Evolutionary conservation across 2,888 invertebrate species (phyloP).

Genomic region (Trilocha varians): DNA sequence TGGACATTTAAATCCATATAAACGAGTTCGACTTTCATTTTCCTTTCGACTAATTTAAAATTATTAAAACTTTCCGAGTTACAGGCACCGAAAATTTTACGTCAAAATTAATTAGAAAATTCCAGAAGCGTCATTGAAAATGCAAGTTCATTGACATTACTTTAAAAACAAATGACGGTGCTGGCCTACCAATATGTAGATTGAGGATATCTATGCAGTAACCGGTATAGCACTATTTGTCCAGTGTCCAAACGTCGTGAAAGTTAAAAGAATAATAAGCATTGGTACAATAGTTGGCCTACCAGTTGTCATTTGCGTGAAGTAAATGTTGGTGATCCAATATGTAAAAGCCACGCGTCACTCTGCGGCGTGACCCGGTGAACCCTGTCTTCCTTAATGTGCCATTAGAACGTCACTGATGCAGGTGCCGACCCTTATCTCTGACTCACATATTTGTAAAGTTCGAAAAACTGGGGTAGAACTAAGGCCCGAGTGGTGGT

Average conservation of each 20-base stretch:
- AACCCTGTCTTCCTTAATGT: constrained; percentile 47
- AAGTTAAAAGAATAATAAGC: too few relatives aligned
- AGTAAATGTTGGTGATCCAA: too few relatives aligned
- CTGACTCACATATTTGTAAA: constrained; percentile 50
- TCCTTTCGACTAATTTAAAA: not conserved
- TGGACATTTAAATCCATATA: not conserved
- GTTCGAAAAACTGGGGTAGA: constrained; percentile 38
- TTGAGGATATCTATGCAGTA: too few relatives aligned
- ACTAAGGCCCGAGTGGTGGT: constrained; percentile 15
- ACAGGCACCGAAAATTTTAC: not conserved
- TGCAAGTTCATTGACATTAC: constrained; percentile 15
- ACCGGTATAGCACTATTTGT: too few relatives aligned
- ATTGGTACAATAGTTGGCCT: too few relatives aligned
- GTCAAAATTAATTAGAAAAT: not conserved
- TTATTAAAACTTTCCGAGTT: not conserved
- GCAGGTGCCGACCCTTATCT: constrained; percentile 62
- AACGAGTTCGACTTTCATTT: not conserved
- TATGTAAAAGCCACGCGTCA: constrained; percentile 1
- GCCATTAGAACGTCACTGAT: constrained; percentile 51
- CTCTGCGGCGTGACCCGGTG: constrained; percentile 7
- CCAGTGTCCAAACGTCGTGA: too few relatives aligned
- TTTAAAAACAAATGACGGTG: constrained; percentile 10
- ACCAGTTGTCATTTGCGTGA: too few relatives aligned
- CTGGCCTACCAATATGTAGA: too few relatives aligned
- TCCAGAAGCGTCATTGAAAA: constrained; percentile 13